Base-by-base conservation (phyloP, 2,113 vertebrate genomes). In the Rhynchomys soricoides region DNA sequence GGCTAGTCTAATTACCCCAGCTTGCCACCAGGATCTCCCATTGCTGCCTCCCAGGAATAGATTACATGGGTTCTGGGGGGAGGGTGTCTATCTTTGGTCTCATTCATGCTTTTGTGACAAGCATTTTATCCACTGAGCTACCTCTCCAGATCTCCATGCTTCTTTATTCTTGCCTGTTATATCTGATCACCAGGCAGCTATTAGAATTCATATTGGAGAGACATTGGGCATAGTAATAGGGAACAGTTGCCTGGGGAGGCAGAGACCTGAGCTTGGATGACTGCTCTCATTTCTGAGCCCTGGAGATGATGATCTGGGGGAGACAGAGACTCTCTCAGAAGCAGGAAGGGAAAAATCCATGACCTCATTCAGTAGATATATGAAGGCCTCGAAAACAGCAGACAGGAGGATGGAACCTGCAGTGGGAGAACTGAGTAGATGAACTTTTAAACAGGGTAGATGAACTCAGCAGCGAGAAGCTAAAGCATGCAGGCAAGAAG, bases 311-410 rank as follows among this genome's bases (percentile, higher is more conserved):
- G 16, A 24, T 70, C 70, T 82, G n/a, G 55, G 66, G 55, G n/a
- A 74, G 64, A 75, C 0, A 11, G 50, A 62, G 37, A 68, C 40
- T 87, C 43, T 31, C 11, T 37, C 74, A 89, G 45, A 10, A 45
- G n/a, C 55, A 87, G 34, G 43, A 74, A 81, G 82, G 90, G 74
- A 74, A 96, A 96, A 48, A 50, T 15, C 37, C n/a, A 52, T 90
- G 79, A 74, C 82, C 7, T 79, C 31, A 68, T 68, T 52, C 64
- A 88, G 0, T 1, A n/a, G 9, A 21, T 19, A 5, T 55, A 31
- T 19, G 55, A 57, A 52, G 21, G 5, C 31, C 59, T 40, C 5
- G 40, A 31, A 2, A 9, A 26, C 43, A 40, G 34, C 24, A 75
- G 52, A 48, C 59, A 55, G 16, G 31, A 34, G 9, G 59, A 34